phyloP scores from a whole-genome alignment of 1,140 invertebrate genomes.

The Platyscapa corneri region DNA sequence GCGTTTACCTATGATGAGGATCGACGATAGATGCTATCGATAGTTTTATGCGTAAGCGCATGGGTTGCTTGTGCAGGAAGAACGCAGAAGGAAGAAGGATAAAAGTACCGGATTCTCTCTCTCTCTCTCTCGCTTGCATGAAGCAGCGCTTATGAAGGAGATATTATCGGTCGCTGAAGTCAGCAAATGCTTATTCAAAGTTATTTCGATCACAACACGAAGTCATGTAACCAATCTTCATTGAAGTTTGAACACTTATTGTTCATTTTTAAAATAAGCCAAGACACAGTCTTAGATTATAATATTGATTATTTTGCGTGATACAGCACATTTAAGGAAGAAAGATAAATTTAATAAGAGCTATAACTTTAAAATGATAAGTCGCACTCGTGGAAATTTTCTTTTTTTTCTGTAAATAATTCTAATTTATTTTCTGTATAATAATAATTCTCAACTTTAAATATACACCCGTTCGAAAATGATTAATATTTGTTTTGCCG shows the following conservation, averaged over 20 bases:
- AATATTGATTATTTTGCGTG: conserved; percentile 13
- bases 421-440: too few relatives aligned
- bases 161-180: conserved; percentile 1
- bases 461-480: not conserved
- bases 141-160: not conserved
- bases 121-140: not conserved
- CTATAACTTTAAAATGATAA: not conserved
- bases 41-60: not conserved
- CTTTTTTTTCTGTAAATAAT: not conserved
- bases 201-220: conserved; percentile 12
- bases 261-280: not conserved
- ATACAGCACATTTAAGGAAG: not conserved
- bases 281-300: conserved; percentile 1
- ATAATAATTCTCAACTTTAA: not conserved
- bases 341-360: not conserved
- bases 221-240: conserved; percentile 7
- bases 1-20: not conserved
- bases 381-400: not conserved
- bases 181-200: conserved; percentile 16
- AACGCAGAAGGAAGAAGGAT: too few relatives aligned
- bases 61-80: not conserved
- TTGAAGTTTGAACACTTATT: not conserved
- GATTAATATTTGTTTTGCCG: not conserved
- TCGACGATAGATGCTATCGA: not conserved
- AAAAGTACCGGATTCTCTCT: too few relatives aligned